Evolutionary conservation across 2,797 vertebrate genomes (phyloP).

Genomic region (Epinephelus malabaricus): DNA sequence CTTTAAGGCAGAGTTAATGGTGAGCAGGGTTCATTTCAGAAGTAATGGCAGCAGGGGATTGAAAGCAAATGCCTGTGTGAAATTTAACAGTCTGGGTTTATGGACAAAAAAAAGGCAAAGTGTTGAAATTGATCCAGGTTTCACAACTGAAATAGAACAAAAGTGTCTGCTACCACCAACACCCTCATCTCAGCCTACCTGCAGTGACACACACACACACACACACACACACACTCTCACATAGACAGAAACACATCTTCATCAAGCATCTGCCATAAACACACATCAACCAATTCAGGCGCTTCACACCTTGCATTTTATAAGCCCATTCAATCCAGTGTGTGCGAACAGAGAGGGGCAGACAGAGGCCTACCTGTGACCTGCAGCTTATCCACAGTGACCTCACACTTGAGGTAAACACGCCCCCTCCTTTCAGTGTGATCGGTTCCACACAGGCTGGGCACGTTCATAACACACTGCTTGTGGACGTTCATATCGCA

Average conservation of each 20-base stretch:
- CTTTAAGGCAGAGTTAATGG: slow-evolving; percentile 15
- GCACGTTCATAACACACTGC: slow-evolving; percentile 95
- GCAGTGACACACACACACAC: neutral
- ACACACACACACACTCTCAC: neutral
- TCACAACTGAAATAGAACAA: slow-evolving; percentile 18
- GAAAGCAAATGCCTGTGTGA: slow-evolving; percentile 13
- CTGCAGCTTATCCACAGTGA: slow-evolving; percentile 89
- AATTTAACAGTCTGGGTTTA: slow-evolving; percentile 28
- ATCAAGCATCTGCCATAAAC: neutral
- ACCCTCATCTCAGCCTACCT: neutral
- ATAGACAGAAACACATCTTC: neutral
- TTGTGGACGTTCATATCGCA: slow-evolving; percentile 99
- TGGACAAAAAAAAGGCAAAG: slow-evolving; percentile 22
- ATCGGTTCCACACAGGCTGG: slow-evolving; percentile 97
- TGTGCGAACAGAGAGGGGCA: neutral
- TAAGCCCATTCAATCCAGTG: neutral
- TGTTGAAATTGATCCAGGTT: slow-evolving; percentile 25
- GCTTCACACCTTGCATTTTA: neutral
- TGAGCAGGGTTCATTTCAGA: slow-evolving; percentile 11
- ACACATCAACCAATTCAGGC: neutral
- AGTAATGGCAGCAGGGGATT: slow-evolving; percentile 17
- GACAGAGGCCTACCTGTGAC: slow-evolving; percentile 88
- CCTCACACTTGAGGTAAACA: slow-evolving; percentile 93
- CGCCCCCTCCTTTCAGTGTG: slow-evolving; percentile 95
- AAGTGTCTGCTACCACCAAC: neutral